Conservation (phyloP, 1,140 invertebrate genomes). For the Grapholita molesta region DNA sequence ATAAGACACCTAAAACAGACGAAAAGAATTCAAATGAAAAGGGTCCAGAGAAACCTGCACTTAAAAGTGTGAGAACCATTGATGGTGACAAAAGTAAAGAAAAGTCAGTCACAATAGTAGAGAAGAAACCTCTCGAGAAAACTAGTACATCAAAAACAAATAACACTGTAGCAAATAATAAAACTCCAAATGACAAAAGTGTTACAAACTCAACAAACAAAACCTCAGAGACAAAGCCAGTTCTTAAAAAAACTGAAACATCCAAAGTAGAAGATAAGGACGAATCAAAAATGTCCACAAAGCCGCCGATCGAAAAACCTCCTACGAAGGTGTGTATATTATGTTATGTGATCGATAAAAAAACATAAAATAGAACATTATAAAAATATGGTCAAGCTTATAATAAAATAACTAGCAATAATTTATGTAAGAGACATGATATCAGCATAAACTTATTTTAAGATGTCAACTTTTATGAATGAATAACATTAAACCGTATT, state of each 20-base stretch:
- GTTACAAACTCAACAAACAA: slow-evolving; percentile 30
- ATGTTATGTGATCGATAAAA: background rate
- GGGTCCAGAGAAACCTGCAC: slow-evolving; percentile 53
- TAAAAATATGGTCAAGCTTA: background rate
- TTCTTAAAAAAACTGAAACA: slow-evolving; percentile 10
- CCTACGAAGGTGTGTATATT: slow-evolving; percentile 54
- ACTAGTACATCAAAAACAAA: slow-evolving; percentile 48
- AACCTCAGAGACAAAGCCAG: slow-evolving; percentile 36
- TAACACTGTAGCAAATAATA: slow-evolving; percentile 41
- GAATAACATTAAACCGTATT: background rate
- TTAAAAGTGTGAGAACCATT: slow-evolving; percentile 61
- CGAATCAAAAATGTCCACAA: slow-evolving; percentile 62
- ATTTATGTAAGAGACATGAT: too few relatives aligned
- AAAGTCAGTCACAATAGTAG: slow-evolving; percentile 63
- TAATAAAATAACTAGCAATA: too few relatives aligned
- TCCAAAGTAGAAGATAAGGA: slow-evolving; percentile 26
- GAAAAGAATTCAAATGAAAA: slow-evolving; percentile 52
- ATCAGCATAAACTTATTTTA: too few relatives aligned
- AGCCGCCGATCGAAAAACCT: slow-evolving; percentile 63
- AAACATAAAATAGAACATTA: background rate
- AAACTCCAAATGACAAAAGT: slow-evolving; percentile 43
- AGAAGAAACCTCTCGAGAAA: slow-evolving; percentile 53
- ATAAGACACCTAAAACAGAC: slow-evolving; percentile 44
- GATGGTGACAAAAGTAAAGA: slow-evolving; percentile 65
- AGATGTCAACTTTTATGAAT: slow-evolving; percentile 2